Percentiles rank a stretch among this genome's conserved stretches.
Evolutionary conservation across 2,113 vertebrate species (phyloP).

Genomic region (Monopterus albus): DNA sequence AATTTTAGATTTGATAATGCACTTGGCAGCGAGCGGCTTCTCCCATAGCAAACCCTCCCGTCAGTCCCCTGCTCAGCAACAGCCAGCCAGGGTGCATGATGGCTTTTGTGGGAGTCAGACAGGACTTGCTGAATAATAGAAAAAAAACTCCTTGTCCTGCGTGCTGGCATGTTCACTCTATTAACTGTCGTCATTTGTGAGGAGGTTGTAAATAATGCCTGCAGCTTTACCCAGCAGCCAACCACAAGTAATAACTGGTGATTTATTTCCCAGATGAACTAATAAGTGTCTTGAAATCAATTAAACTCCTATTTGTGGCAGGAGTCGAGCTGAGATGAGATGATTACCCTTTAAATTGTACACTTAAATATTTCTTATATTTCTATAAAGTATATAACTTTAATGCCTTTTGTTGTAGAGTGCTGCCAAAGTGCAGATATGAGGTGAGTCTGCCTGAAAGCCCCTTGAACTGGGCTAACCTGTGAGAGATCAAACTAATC

Average conservation of each 20-base stretch:
- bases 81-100: conserved; percentile 11
- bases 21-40: conserved; percentile 16
- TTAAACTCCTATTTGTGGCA: conserved; percentile 16
- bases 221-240: conserved; percentile 35
- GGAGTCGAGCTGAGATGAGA: conserved; percentile 4
- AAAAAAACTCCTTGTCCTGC: conserved; percentile 33
- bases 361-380: conserved; percentile 2
- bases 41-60: conserved; percentile 46
- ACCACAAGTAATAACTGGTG: conserved; percentile 47
- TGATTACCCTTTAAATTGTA: conserved; percentile 28
- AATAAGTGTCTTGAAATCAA: conserved; percentile 40
- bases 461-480: conserved; percentile 37
- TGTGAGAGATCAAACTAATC: conserved; percentile 73
- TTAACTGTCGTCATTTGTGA: conserved; percentile 51
- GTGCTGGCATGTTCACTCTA: conserved; percentile 42
- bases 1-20: conserved; percentile 52
- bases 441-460: conserved; percentile 5
- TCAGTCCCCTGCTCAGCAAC: conserved; percentile 18
- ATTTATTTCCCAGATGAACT: conserved; percentile 57
- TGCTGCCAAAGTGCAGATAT: conserved; percentile 11
- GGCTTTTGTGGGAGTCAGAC: conserved; percentile 30
- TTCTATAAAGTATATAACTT: too few species aligned
- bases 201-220: conserved; percentile 52
- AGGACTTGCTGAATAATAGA: conserved; percentile 45
- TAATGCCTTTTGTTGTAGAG: conserved; percentile 1